Percentiles rank a stretch among this genome's conserved stretches.
These are phyloP conservation scores for Thermophis baileyi DNA, from an alignment of 2,113 vertebrate genomes.

Conservation along the genomic window DNA sequence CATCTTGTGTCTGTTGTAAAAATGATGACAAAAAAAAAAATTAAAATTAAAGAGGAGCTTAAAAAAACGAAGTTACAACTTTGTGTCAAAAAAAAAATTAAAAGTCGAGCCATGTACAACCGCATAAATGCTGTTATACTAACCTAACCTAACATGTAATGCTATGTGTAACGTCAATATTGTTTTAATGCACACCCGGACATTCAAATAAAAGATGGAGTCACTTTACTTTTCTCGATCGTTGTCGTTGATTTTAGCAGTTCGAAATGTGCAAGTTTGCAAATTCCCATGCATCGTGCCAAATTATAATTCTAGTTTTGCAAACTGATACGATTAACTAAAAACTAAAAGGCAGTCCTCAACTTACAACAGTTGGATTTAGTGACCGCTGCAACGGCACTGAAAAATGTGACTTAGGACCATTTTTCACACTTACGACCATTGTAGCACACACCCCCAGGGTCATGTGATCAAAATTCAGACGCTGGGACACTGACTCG, in stretches of 20 bases:
- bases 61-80: constrained; percentile 58
- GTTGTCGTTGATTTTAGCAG: background rate
- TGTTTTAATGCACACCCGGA: constrained; percentile 77
- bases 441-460: too few species aligned
- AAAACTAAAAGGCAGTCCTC: too few species aligned
- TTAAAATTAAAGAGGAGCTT: constrained; percentile 33
- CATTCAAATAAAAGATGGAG: constrained; percentile 85
- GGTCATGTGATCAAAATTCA: too few species aligned
- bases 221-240: constrained; percentile 59
- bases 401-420: too few species aligned
- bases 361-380: too few species aligned
- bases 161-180: constrained; percentile 82
- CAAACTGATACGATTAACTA: too few species aligned
- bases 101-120: constrained; percentile 68
- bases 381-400: too few species aligned
- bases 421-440: too few species aligned
- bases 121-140: constrained; percentile 74
- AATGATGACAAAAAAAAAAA: background rate
- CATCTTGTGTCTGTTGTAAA: constrained; percentile 75
- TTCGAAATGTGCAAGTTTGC: fast-evolving
- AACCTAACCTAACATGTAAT: constrained; percentile 71
- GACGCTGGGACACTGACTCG: too few species aligned
- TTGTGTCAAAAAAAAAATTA: constrained; percentile 58
- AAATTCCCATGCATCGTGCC: too few species aligned
- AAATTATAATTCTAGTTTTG: too few species aligned